Conservation (phyloP, 2,888 invertebrate genomes). For the Lepidocyrtinus sp. region DNA sequence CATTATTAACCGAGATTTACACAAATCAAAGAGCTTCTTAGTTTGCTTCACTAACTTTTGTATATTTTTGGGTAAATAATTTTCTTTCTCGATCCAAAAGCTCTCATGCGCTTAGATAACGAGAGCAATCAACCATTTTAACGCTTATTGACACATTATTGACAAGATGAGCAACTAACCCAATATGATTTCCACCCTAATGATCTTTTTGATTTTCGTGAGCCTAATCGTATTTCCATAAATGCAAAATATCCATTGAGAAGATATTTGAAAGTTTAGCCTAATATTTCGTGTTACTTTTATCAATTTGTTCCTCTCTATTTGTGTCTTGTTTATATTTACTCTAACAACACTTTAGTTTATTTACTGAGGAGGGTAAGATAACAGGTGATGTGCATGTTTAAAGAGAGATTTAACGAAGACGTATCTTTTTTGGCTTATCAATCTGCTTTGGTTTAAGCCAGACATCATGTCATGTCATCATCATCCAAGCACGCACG, state of each 20-base stretch:
- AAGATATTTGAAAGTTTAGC: neutral
- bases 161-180: neutral
- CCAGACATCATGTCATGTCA: neutral
- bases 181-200: neutral
- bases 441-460: neutral
- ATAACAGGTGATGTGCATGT: neutral
- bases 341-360: no score
- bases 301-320: neutral
- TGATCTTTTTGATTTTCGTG: neutral
- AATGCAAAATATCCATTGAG: neutral
- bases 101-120: no score
- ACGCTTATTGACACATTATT: neutral
- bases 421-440: neutral
- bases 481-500: constrained; percentile 12
- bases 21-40: neutral
- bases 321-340: neutral
- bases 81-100: no score
- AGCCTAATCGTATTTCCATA: neutral
- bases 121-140: no score
- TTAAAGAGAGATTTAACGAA: neutral
- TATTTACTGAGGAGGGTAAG: neutral
- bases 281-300: neutral
- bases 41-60: neutral
- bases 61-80: no score
- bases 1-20: no score